Conservation (phyloP, 53 echinoderm and acorn worm species). For the Temnopleurus reevesii region DNA sequence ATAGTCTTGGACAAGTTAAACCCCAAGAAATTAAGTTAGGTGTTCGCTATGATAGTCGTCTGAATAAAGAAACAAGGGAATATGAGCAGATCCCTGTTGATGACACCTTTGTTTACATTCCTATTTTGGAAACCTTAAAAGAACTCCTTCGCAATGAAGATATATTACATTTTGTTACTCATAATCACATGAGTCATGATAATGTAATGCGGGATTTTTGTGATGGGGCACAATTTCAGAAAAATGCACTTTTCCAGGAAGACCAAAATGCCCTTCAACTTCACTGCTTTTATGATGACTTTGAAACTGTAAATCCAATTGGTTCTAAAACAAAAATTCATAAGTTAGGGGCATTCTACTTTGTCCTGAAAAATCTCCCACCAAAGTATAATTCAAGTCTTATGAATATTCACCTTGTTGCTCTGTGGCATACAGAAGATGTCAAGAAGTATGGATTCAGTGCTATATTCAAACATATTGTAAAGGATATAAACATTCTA, state of each 20-base stretch:
- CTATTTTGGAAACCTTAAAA: slow-evolving; percentile 48
- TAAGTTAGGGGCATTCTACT: slow-evolving; percentile 60
- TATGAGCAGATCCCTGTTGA: slow-evolving; percentile 63
- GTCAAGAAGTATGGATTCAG: slow-evolving; percentile 65
- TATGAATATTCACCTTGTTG: slow-evolving; percentile 50
- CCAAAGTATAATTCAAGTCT: slow-evolving; percentile 63
- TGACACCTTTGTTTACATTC: slow-evolving; percentile 59
- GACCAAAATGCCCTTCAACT: slow-evolving; percentile 60
- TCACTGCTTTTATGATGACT: slow-evolving; percentile 55
- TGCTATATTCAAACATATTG: slow-evolving; percentile 45
- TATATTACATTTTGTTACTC: slow-evolving; percentile 56
- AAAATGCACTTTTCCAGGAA: slow-evolving; percentile 56
- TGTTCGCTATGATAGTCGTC: slow-evolving; percentile 53
- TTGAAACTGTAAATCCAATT: slow-evolving; percentile 49
- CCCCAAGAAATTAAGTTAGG: slow-evolving; percentile 47
- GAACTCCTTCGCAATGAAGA: slow-evolving; percentile 35
- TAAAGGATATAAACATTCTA: slow-evolving; percentile 24
- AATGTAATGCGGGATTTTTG: slow-evolving; percentile 59
- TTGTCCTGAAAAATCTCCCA: slow-evolving; percentile 58
- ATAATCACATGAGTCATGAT: slow-evolving; percentile 48
- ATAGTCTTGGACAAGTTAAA: slow-evolving; percentile 3
- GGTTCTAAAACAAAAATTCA: slow-evolving; percentile 62
- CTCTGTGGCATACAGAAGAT: slow-evolving; percentile 60
- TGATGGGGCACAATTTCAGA: slow-evolving; percentile 59
- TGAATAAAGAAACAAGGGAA: slow-evolving; percentile 49